Conservation (phyloP, 2,797 vertebrate genomes). For the Ctenopoma kingsleyae region DNA sequence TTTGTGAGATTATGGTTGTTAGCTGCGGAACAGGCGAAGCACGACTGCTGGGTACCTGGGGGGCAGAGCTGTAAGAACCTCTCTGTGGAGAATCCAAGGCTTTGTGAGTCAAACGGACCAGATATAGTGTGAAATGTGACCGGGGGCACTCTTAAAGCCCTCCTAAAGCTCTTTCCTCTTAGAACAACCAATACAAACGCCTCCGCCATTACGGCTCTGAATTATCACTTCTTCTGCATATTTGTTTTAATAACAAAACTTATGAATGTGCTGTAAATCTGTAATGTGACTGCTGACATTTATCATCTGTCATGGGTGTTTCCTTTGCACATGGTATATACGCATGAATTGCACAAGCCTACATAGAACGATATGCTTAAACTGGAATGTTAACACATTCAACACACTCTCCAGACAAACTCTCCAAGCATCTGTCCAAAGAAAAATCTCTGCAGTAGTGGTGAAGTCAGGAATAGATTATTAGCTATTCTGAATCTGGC, state of each 20-base stretch:
- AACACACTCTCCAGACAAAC: neutral
- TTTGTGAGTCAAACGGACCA: slow-evolving; percentile 60
- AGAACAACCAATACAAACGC: slow-evolving; percentile 52
- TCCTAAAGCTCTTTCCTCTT: slow-evolving; percentile 52
- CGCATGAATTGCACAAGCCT: slow-evolving; percentile 1
- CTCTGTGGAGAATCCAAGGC: slow-evolving; percentile 57
- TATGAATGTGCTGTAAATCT: slow-evolving; percentile 22
- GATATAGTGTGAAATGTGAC: slow-evolving; percentile 69
- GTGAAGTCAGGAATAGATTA: slow-evolving; percentile 16
- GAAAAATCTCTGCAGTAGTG: neutral
- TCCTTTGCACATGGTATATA: neutral
- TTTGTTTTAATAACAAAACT: slow-evolving; percentile 15
- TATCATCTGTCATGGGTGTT: neutral
- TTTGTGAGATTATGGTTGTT: slow-evolving; percentile 53
- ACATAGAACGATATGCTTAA: neutral
- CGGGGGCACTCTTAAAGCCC: slow-evolving; percentile 58
- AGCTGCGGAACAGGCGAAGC: slow-evolving; percentile 27
- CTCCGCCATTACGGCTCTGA: slow-evolving; percentile 28
- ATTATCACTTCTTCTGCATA: slow-evolving; percentile 43
- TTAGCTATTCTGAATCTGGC: slow-evolving; percentile 5
- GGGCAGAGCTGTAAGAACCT: slow-evolving; percentile 30
- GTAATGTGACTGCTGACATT: neutral
- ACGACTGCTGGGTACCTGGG: slow-evolving; percentile 41
- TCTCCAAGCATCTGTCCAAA: neutral
- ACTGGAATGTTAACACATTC: slow-evolving; percentile 1